Percentiles rank a stretch among this genome's conserved stretches.
Conservation (phyloP, 1,140 invertebrate species). For the Zaprionus capensis region DNA sequence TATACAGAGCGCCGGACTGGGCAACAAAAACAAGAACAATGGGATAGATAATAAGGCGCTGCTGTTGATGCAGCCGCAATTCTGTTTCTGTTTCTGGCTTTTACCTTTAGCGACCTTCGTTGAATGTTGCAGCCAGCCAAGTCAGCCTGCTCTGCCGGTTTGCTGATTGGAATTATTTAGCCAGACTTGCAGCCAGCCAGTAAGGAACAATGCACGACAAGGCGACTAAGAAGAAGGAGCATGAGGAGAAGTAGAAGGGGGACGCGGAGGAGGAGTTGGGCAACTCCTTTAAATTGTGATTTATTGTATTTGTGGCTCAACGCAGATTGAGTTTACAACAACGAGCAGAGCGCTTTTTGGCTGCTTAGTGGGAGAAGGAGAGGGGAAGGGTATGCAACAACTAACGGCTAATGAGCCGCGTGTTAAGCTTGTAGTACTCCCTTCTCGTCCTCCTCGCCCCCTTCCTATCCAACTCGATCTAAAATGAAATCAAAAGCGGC, state of each 20-base stretch:
- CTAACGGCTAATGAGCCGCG: slow-evolving; percentile 73
- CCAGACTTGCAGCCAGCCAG: slow-evolving; percentile 33
- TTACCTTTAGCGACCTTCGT: slow-evolving; percentile 71
- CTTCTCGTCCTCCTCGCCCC: neutral
- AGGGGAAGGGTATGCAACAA: slow-evolving; percentile 43
- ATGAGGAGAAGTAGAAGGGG: neutral
- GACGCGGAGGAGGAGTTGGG: slow-evolving; percentile 1
- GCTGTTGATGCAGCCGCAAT: slow-evolving; percentile 32
- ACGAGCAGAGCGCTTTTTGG: slow-evolving; percentile 19
- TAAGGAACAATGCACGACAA: slow-evolving; percentile 35
- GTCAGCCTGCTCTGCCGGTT: slow-evolving; percentile 37
- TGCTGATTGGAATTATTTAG: slow-evolving; percentile 75
- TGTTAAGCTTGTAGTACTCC: slow-evolving; percentile 37
- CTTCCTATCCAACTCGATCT: slow-evolving; percentile 6
- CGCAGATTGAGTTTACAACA: slow-evolving; percentile 54
- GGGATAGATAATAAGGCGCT: slow-evolving; percentile 67
- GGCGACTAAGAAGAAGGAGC: slow-evolving; percentile 22
- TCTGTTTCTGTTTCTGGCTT: slow-evolving; percentile 29
- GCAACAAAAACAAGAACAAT: slow-evolving; percentile 56
- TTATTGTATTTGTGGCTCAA: slow-evolving; percentile 62
- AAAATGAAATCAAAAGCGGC: slow-evolving; percentile 65
- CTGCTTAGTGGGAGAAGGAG: slow-evolving; percentile 1
- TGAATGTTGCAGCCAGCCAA: slow-evolving; percentile 17
- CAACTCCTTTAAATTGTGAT: slow-evolving; percentile 69
- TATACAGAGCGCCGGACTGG: slow-evolving; percentile 20